Evolutionary conservation across 2,888 invertebrate species (phyloP), one percentile per base, ranked within the genome.

Genomic region (Plusia festucae): DNA sequence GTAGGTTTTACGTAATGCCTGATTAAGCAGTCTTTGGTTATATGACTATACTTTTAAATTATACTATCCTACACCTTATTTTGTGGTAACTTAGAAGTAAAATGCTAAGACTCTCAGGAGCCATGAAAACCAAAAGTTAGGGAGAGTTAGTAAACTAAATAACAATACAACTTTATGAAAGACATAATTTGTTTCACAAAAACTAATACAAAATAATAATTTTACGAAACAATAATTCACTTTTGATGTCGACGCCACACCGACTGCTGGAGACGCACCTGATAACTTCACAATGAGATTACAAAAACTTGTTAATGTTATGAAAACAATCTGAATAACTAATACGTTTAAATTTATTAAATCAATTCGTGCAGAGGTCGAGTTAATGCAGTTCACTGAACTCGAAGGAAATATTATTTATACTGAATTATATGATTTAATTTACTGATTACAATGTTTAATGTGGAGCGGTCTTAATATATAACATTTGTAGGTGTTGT

Each of bases 21-120:
- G 56, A 76, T 76, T 70, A 40, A 53, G 34, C 20, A 53, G 52
- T 15, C 52, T n/a, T n/a, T n/a, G n/a, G n/a, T n/a, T n/a, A n/a
- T n/a, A n/a, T n/a, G n/a, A n/a, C n/a, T n/a, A n/a, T n/a, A n/a
- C n/a, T n/a, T n/a, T n/a, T n/a, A n/a, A n/a, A n/a, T n/a, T n/a
- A n/a, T n/a, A n/a, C n/a, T n/a, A n/a, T n/a, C n/a, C n/a, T n/a
- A n/a, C n/a, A n/a, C n/a, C n/a, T n/a, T n/a, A n/a, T n/a, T n/a
- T n/a, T n/a, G n/a, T n/a, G n/a, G n/a, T n/a, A n/a, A n/a, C n/a
- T n/a, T n/a, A n/a, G n/a, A n/a, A n/a, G n/a, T n/a, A n/a, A n/a
- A n/a, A n/a, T n/a, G n/a, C n/a, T n/a, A n/a, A n/a, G n/a, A n/a
- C n/a, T n/a, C n/a, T n/a, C n/a, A n/a, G n/a, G n/a, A n/a, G n/a